Evolutionary conservation across 2,113 vertebrate species (phyloP).

Genomic region (Poeciliopsis retropinna): DNA sequence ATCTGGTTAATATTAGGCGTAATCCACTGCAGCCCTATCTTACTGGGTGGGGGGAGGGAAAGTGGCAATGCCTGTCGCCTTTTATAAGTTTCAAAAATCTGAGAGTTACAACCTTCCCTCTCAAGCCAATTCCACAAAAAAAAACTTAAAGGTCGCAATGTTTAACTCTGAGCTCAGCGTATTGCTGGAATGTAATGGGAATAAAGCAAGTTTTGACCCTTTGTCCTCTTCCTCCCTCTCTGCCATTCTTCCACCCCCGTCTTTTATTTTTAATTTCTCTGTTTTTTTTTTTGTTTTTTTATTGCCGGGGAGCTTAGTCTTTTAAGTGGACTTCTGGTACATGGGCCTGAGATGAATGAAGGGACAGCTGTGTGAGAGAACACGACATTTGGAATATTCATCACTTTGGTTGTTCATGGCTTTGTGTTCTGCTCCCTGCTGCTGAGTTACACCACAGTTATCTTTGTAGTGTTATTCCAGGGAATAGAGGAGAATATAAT

Average conservation of each 20-base stretch:
- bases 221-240: conserved; percentile 58
- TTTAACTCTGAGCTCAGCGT: conserved; percentile 39
- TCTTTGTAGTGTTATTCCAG: conserved; percentile 20
- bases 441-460: conserved; percentile 42
- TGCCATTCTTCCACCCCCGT: conserved; percentile 59
- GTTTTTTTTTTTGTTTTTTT: conserved; percentile 46
- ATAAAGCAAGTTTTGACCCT: conserved; percentile 68
- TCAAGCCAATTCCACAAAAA: conserved; percentile 11
- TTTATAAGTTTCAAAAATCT: conserved; percentile 64
- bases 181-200: conserved; percentile 66
- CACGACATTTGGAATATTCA: conserved; percentile 77
- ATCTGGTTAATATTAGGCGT: conserved; percentile 80
- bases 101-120: conserved; percentile 46
- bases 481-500: background rate
- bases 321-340: conserved; percentile 72
- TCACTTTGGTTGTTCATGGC: conserved; percentile 63
- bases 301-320: conserved; percentile 67
- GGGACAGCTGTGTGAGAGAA: conserved; percentile 75
- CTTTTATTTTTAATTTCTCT: conserved; percentile 74
- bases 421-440: conserved; percentile 52
- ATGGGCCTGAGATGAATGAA: conserved; percentile 65
- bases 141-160: conserved; percentile 11
- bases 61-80: conserved; percentile 70
- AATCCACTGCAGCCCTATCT: conserved; percentile 70
- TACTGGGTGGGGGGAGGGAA: conserved; percentile 66